Evolutionary conservation across 2,797 vertebrate species (phyloP).

Genomic region (Pseudopleuronectes americanus): DNA sequence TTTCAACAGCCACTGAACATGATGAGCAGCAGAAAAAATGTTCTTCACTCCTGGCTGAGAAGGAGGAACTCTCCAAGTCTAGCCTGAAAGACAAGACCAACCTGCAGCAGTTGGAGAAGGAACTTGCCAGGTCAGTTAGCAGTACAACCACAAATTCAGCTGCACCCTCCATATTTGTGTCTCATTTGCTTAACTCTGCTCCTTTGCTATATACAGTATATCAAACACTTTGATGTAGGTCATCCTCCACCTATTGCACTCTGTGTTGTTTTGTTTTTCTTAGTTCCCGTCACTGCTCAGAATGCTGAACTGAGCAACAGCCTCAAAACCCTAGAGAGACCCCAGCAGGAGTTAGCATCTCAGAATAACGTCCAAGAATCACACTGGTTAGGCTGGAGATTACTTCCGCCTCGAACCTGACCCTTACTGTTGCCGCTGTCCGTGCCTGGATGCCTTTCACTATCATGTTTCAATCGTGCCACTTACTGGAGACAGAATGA

Average conservation of each 20-base stretch:
- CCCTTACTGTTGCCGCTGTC: neutral
- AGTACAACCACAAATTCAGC: slow-evolving; percentile 63
- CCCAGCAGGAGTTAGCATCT: slow-evolving; percentile 84
- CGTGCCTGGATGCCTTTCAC: too few relatives aligned
- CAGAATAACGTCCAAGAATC: neutral
- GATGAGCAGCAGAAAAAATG: slow-evolving; percentile 81
- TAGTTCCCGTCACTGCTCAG: slow-evolving; percentile 92
- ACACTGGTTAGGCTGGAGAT: neutral
- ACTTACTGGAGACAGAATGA: too few relatives aligned
- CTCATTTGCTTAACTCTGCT: neutral
- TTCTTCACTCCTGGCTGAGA: slow-evolving; percentile 82
- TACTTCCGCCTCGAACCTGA: neutral
- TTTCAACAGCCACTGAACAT: slow-evolving; percentile 65
- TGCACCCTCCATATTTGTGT: slow-evolving; percentile 1
- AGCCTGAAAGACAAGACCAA: slow-evolving; percentile 89
- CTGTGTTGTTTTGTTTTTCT: slow-evolving; percentile 23
- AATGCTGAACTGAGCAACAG: slow-evolving; percentile 88
- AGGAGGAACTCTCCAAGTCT: slow-evolving; percentile 86
- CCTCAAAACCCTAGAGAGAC: slow-evolving; percentile 88
- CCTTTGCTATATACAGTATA: neutral
- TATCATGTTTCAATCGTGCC: too few relatives aligned
- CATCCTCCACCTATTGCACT: slow-evolving; percentile 31
- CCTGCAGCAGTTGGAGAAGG: slow-evolving; percentile 90
- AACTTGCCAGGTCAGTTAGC: slow-evolving; percentile 89
- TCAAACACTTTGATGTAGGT: neutral